Percentiles rank a stretch among this genome's conserved stretches.
These are phyloP conservation scores for Lasiommata megera DNA, from an alignment of 2,888 invertebrate species.

Conservation along the genomic window DNA sequence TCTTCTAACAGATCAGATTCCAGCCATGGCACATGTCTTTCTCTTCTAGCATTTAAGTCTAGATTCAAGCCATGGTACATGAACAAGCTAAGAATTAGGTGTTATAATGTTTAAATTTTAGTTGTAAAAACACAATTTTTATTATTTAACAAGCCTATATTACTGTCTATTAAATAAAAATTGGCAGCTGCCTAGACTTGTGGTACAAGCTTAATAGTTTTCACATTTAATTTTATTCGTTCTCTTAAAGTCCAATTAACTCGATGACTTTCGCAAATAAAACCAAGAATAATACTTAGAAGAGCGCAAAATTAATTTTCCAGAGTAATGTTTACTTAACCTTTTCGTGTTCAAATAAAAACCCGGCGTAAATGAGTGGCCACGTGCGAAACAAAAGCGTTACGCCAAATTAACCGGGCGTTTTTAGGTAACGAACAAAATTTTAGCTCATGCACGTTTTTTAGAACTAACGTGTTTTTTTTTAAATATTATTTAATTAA, in stretches of 20 bases:
- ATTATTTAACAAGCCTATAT: too few relatives aligned
- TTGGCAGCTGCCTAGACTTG: too few relatives aligned
- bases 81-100: too few relatives aligned
- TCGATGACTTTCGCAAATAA: constrained; percentile 16
- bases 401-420: constrained; percentile 30
- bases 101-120: too few relatives aligned
- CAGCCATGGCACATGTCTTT: too few relatives aligned
- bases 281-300: constrained; percentile 18
- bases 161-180: too few relatives aligned
- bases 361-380: constrained; percentile 26
- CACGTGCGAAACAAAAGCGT: constrained; percentile 29
- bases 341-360: constrained; percentile 32
- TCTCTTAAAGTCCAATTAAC: constrained; percentile 7
- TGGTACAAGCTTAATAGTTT: not conserved
- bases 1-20: too few relatives aligned
- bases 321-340: constrained; percentile 26
- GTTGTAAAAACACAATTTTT: too few relatives aligned
- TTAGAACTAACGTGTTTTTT: not conserved
- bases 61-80: too few relatives aligned
- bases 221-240: not conserved
- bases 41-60: too few relatives aligned
- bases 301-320: constrained; percentile 24
- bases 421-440: constrained; percentile 16
- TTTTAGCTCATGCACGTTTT: not conserved
- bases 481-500: too few relatives aligned